Percentiles rank a stretch among this genome's conserved stretches.
Conservation (phyloP, 2,797 vertebrate species). For the Phrynocephalus vlangalii region DNA sequence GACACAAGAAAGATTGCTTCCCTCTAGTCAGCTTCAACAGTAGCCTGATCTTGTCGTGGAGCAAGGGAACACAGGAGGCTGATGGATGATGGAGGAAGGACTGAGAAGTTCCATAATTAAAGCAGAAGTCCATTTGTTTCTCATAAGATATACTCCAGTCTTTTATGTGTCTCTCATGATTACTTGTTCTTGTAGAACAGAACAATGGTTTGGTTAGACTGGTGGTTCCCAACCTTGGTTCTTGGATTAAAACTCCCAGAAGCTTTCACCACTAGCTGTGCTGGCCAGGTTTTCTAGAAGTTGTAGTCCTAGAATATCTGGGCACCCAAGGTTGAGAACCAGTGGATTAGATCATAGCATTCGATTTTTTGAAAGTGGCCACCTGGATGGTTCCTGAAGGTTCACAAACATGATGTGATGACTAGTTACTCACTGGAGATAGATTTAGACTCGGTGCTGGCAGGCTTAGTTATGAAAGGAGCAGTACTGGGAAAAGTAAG, state of each 20-base stretch:
- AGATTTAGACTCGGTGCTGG: neutral
- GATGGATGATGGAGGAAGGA: neutral
- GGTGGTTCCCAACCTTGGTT: too few relatives aligned
- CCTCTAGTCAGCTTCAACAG: neutral
- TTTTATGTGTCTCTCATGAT: neutral
- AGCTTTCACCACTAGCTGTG: too few relatives aligned
- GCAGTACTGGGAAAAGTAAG: neutral
- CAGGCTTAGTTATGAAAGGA: neutral
- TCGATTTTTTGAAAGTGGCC: neutral
- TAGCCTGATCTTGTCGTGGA: neutral
- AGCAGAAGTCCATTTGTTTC: neutral
- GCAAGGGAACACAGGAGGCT: neutral
- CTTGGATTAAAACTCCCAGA: too few relatives aligned
- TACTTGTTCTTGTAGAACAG: neutral
- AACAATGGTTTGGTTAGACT: too few relatives aligned
- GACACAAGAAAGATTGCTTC: neutral
- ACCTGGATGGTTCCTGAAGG: neutral
- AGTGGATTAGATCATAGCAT: neutral
- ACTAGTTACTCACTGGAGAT: neutral
- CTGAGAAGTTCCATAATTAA: neutral
- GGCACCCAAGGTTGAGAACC: too few relatives aligned
- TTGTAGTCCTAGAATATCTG: too few relatives aligned
- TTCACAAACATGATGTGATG: neutral
- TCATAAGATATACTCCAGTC: neutral
- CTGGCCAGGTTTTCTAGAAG: too few relatives aligned